phyloP scores from a whole-genome alignment of 2,113 vertebrate species.

The Osmerus mordax region DNA sequence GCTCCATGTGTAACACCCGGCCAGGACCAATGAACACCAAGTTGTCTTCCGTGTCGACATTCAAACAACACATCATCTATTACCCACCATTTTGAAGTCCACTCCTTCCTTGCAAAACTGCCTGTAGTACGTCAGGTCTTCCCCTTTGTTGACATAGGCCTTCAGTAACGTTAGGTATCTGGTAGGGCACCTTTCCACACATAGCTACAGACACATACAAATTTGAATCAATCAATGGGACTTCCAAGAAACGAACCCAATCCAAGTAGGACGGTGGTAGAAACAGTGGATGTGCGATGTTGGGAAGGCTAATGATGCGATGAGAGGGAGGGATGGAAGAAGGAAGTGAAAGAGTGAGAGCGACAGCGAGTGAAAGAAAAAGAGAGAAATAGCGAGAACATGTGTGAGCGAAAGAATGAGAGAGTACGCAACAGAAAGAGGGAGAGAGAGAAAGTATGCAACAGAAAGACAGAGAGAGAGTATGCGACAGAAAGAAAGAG shows the following conservation, averaged over 20 bases:
- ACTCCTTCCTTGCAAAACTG: slow-evolving; percentile 77
- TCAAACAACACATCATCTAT: background rate
- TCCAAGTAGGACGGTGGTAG: background rate
- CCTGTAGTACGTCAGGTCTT: slow-evolving; percentile 68
- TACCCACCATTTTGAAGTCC: slow-evolving; percentile 47
- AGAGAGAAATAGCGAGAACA: background rate
- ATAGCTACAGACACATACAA: slow-evolving; percentile 73
- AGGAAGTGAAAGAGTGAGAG: background rate
- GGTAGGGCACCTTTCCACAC: slow-evolving; percentile 81
- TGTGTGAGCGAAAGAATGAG: background rate
- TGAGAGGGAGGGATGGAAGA: background rate
- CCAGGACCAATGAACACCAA: too few relatives aligned
- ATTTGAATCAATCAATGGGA: background rate
- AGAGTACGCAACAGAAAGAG: background rate
- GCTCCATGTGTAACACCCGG: too few relatives aligned
- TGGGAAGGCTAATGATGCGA: background rate
- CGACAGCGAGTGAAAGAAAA: background rate
- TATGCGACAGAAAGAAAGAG: background rate
- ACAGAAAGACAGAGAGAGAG: background rate
- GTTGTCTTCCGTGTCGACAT: too few relatives aligned
- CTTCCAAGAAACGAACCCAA: background rate
- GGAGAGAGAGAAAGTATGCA: background rate
- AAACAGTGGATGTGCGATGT: background rate
- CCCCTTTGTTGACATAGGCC: fast-evolving
- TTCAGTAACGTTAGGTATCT: slow-evolving; percentile 70